phyloP scores from a whole-genome alignment of 92 coral and sea anemone species.

The Palythoa grandiflora region DNA sequence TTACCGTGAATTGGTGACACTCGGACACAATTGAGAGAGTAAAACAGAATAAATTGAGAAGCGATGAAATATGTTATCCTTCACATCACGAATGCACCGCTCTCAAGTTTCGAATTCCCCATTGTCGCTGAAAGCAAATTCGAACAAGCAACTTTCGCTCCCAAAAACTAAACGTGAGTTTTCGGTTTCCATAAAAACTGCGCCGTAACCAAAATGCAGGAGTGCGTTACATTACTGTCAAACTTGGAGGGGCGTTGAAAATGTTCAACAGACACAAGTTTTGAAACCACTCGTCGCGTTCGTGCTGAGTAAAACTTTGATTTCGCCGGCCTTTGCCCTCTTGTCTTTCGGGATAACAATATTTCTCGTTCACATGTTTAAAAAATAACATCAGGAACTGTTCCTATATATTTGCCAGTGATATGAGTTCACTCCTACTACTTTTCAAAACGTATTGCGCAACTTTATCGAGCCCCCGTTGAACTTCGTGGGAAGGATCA shows the following conservation, averaged over 20 bases:
- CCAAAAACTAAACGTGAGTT: slow-evolving; percentile 1
- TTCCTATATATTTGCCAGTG: background rate
- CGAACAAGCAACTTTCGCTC: slow-evolving; percentile 4
- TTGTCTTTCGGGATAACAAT: background rate
- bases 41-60: slow-evolving; percentile 82
- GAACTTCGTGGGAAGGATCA: slow-evolving; percentile 18
- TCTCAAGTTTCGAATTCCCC: slow-evolving; percentile 45
- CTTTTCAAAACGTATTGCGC: slow-evolving; percentile 2
- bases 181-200: slow-evolving; percentile 15
- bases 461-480: background rate
- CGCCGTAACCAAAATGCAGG: background rate
- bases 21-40: slow-evolving; percentile 95
- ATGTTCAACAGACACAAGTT: slow-evolving; percentile 33
- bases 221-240: slow-evolving; percentile 22
- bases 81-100: slow-evolving; percentile 47
- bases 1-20: slow-evolving; percentile 98
- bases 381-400: background rate
- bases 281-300: background rate
- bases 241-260: slow-evolving; percentile 35
- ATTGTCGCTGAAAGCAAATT: background rate
- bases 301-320: slow-evolving; percentile 30
- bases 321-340: slow-evolving; percentile 1
- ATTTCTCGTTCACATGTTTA: background rate
- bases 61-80: slow-evolving; percentile 83
- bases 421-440: background rate